Percentiles rank a stretch among this genome's conserved stretches.
Conservation (phyloP, 2,888 invertebrate genomes). For the Morpho deidamia region DNA sequence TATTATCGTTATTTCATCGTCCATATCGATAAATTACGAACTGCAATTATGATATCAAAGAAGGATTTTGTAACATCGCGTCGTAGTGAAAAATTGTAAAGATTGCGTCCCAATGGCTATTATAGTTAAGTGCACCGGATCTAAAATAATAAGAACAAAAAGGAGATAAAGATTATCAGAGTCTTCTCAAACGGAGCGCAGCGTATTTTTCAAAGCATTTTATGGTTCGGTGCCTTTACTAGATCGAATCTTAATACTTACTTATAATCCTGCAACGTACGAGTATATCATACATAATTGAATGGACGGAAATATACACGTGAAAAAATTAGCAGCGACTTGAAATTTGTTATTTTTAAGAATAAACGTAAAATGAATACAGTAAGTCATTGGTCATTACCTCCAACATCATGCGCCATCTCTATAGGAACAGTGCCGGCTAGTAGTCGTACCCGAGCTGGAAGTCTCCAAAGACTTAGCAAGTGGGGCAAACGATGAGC, state of each 20-base stretch:
- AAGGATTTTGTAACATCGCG: constrained; percentile 19
- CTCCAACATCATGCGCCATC: constrained; percentile 81
- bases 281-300: too few relatives aligned
- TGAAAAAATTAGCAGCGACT: too few relatives aligned
- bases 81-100: constrained; percentile 15
- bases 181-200: background rate
- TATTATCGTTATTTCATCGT: constrained; percentile 27
- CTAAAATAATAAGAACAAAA: constrained; percentile 4
- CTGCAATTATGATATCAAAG: constrained; percentile 26
- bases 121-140: constrained; percentile 7
- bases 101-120: constrained; percentile 12
- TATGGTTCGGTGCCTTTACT: background rate
- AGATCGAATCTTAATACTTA: constrained; percentile 2
- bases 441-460: constrained; percentile 79
- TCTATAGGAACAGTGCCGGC: constrained; percentile 79
- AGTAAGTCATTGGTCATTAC: constrained; percentile 40
- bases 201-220: constrained; percentile 2
- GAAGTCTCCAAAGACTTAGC: constrained; percentile 76
- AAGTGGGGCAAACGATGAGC: constrained; percentile 76
- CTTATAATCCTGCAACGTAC: too few relatives aligned
- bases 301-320: too few relatives aligned
- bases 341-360: too few relatives aligned
- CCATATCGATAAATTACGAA: constrained; percentile 26
- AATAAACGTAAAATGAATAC: background rate
- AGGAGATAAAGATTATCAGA: constrained; percentile 1